Base-by-base conservation (phyloP, 2,113 vertebrate species). In the Chloropsis hardwickii region DNA sequence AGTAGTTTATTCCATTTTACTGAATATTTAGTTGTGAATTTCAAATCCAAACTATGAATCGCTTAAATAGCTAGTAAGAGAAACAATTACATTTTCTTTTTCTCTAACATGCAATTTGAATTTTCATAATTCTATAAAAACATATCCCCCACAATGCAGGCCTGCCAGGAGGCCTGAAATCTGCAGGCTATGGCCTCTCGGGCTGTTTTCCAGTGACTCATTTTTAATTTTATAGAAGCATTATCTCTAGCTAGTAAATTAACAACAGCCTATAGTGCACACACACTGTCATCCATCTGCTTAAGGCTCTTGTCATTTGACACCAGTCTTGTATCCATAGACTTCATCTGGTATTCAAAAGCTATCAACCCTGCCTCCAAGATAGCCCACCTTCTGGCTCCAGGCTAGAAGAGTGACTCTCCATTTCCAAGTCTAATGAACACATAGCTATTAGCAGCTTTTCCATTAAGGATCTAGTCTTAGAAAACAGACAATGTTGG, bases 241-340 rank as follows among this genome's bases (percentile, higher is more conserved):
- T 97, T 97, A 96, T 97, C 96, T 97, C 71, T 91, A 97, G 85
- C 94, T 96, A 97, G 97, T 97, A 98, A 98, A 97, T 98, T 97
- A 98, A 97, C 97, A 97, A 83, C 90, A 95, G 90, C 96, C 95
- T 92, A 95, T 97, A 96, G 94, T 89, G 76, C 69, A 86, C 90
- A 86, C 86, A 94, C 91, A 94, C 97, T 95, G 94, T 95, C 97
- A 97, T 97, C 97, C 97, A 96, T 96, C 97, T 98, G 97, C 96
- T 98, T 97, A 97, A 97, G 97, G 97, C 94, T 93, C 97, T 97
- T 97, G 97, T 98, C 97, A 98, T 90, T 97, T 92, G 96, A 98
- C 96, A 97, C 94, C 93, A 95, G 74, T 77, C 93, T 94, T 95
- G 88, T 97, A 97, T 97, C 97, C 97, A 79, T 84, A 88, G 91